Conservation (phyloP, 2,888 invertebrate species). For the Stegophylla sp. region DNA sequence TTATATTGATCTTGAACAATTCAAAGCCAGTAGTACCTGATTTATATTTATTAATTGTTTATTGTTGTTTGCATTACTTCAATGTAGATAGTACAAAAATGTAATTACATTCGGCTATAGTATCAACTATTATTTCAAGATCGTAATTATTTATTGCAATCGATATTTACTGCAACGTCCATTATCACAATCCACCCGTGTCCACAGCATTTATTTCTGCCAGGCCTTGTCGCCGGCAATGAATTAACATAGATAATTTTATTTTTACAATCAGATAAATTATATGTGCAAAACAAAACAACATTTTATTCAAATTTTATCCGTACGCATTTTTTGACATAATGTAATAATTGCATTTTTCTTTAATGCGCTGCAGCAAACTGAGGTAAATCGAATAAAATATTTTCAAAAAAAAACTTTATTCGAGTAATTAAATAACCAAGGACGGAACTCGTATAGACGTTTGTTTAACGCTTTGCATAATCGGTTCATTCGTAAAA, state of each 20-base stretch:
- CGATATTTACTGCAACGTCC: slow-evolving; percentile 11
- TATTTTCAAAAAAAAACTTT: not conserved
- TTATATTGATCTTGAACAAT: too few species aligned
- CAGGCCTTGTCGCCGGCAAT: slow-evolving; percentile 7
- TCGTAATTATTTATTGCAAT: slow-evolving; percentile 43
- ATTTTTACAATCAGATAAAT: not conserved
- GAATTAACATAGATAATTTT: slow-evolving; percentile 2
- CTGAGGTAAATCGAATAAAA: not conserved
- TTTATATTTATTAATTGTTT: not conserved
- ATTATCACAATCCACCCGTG: slow-evolving; percentile 31
- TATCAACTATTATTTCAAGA: slow-evolving; percentile 30
- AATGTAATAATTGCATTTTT: not conserved
- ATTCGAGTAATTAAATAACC: not conserved
- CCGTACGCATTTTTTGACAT: not conserved
- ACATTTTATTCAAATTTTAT: not conserved
- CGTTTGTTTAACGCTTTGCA: slow-evolving; percentile 18
- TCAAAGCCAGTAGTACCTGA: too few species aligned
- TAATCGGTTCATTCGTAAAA: slow-evolving; percentile 24
- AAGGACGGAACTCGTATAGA: not conserved
- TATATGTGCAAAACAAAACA: not conserved
- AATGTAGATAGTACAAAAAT: not conserved
- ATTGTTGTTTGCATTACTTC: slow-evolving; percentile 4
- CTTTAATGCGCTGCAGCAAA: not conserved
- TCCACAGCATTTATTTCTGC: slow-evolving; percentile 46
- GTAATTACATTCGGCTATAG: slow-evolving; percentile 26